phyloP scores from a whole-genome alignment of 2,797 vertebrate species.

The Vespertilio murinus region DNA sequence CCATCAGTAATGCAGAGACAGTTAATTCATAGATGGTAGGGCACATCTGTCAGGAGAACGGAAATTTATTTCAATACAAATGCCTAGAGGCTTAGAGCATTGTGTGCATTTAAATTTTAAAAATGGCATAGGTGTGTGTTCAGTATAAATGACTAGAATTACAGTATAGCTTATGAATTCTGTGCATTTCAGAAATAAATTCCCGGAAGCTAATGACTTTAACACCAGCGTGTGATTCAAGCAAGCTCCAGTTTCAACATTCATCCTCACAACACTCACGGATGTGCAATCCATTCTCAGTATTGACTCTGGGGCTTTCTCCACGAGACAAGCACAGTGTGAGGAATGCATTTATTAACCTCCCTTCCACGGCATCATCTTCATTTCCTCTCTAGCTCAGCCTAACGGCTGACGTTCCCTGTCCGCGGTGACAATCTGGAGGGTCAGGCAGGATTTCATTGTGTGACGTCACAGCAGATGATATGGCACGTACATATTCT shows the following conservation, averaged over 20 bases:
- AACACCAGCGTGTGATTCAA: neutral
- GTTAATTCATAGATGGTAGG: neutral
- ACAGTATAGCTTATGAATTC: neutral
- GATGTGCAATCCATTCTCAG: neutral
- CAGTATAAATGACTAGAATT: constrained; percentile 39
- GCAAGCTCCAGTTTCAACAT: neutral
- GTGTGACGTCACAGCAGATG: rapidly evolving
- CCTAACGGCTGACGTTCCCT: neutral
- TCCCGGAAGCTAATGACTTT: neutral
- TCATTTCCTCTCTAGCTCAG: neutral
- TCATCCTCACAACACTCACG: neutral
- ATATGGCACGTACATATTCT: rapidly evolving
- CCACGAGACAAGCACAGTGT: rapidly evolving
- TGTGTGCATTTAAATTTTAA: constrained; percentile 26
- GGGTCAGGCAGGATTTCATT: neutral
- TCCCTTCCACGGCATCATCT: neutral
- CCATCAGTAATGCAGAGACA: neutral
- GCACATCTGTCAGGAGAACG: neutral
- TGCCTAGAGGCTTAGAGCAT: constrained; percentile 30
- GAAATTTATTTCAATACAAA: constrained; percentile 31
- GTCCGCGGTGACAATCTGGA: neutral
- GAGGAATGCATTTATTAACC: neutral
- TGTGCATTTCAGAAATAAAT: neutral
- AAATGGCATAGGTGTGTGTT: constrained; percentile 25
- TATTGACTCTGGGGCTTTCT: neutral